Evolutionary conservation across 2,888 invertebrate genomes (phyloP).

Genomic region (Antheraea yamamai): DNA sequence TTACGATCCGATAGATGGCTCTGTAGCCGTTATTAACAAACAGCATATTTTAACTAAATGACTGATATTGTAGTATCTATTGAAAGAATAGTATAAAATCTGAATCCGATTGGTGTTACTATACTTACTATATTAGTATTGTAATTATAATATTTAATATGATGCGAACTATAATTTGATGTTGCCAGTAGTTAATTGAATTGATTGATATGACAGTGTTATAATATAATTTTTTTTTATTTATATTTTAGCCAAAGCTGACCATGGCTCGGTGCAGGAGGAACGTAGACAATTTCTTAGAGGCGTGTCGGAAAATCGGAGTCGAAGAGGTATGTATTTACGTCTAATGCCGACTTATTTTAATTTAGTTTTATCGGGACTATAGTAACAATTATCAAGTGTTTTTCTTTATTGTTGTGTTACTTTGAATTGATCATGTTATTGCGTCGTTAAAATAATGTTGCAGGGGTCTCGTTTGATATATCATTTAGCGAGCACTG

Average conservation of each 20-base stretch:
- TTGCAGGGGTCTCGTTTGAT: slow-evolving; percentile 68
- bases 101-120: no score
- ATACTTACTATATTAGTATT: no score
- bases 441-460: slow-evolving; percentile 54
- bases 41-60: no score
- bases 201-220: no score
- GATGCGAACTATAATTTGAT: no score
- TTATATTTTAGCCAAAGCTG: slow-evolving; percentile 89
- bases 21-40: no score
- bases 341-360: neutral
- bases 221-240: slow-evolving; percentile 8
- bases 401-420: neutral
- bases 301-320: slow-evolving; percentile 96
- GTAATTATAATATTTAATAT: no score
- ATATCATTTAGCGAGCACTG: slow-evolving; percentile 63
- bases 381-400: neutral
- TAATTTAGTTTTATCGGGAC: slow-evolving; percentile 6
- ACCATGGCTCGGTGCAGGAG: slow-evolving; percentile 97
- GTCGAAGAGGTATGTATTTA: slow-evolving; percentile 92
- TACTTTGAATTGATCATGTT: neutral
- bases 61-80: no score
- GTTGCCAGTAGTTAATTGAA: neutral
- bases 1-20: no score
- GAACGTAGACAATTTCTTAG: slow-evolving; percentile 97
- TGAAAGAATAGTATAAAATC: no score